A percentile compares a stretch with the other conserved stretches of the same genome.
Evolutionary conservation across 2,113 vertebrate species (phyloP).

Genomic region (Leucopsar rothschildi): DNA sequence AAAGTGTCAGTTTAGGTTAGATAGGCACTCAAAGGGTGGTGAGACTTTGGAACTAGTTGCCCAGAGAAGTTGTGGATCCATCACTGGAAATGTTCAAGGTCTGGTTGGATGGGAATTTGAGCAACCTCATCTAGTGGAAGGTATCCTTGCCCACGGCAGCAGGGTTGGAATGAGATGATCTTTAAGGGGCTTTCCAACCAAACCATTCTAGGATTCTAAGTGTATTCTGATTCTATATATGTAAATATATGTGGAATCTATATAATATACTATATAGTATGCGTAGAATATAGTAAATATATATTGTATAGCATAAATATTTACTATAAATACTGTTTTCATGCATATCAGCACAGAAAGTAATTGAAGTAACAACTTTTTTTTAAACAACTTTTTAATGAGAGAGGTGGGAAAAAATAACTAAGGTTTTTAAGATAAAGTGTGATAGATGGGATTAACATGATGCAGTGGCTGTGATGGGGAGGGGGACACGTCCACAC

Average conservation of each 20-base stretch:
- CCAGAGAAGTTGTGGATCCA: not conserved
- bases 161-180: not conserved
- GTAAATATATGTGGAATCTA: not conserved
- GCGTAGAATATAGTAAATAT: not conserved
- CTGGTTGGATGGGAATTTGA: not conserved
- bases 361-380: not conserved
- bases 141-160: not conserved
- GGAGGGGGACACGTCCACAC: fast-evolving
- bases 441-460: not conserved
- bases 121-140: not conserved
- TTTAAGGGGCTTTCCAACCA: not conserved
- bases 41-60: not conserved
- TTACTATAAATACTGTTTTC: not conserved
- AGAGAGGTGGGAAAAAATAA: not conserved
- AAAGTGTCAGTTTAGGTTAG: not conserved
- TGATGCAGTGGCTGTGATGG: not conserved
- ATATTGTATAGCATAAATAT: not conserved
- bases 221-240: not conserved
- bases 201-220: not conserved
- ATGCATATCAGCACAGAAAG: not conserved
- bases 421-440: not conserved
- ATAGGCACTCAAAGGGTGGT: not conserved
- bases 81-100: not conserved
- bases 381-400: not conserved
- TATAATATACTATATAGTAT: not conserved